A percentile compares a stretch with the other conserved stretches of the same genome.
phyloP scores from a whole-genome alignment of 1,140 invertebrate species.

The Rhyzopertha dominica region DNA sequence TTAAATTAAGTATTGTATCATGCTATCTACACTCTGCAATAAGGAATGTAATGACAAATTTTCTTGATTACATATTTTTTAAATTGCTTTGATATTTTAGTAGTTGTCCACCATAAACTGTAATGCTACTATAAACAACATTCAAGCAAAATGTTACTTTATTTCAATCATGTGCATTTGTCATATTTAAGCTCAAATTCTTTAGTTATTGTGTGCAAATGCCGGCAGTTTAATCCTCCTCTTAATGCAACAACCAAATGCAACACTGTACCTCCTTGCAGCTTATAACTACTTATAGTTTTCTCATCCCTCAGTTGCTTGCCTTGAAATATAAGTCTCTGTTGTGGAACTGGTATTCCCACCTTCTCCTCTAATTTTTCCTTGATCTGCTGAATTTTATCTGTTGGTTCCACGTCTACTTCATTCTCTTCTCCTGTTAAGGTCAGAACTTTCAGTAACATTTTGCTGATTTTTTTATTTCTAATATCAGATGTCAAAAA shows the following conservation, averaged over 20 bases:
- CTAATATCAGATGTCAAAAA: too few relatives aligned
- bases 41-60: too few relatives aligned
- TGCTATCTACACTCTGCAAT: too few relatives aligned
- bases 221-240: too few relatives aligned
- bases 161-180: too few relatives aligned
- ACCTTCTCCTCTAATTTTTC: slow-evolving; percentile 38
- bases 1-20: too few relatives aligned
- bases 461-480: slow-evolving; percentile 10
- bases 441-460: slow-evolving; percentile 36
- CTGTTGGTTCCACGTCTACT: slow-evolving; percentile 35
- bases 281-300: slow-evolving; percentile 34
- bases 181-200: not conserved
- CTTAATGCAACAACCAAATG: slow-evolving; percentile 37
- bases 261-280: slow-evolving; percentile 31
- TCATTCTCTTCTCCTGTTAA: slow-evolving; percentile 35
- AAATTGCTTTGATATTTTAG: too few relatives aligned
- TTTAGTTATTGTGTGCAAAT: not conserved
- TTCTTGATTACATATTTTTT: too few relatives aligned
- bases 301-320: slow-evolving; percentile 38
- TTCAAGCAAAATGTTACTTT: too few relatives aligned
- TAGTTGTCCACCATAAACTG: too few relatives aligned
- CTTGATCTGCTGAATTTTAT: slow-evolving; percentile 35
- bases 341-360: slow-evolving; percentile 38
- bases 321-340: slow-evolving; percentile 37
- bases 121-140: too few relatives aligned